These are phyloP conservation scores for Gisinianus flammeolus DNA, from an alignment of 2,888 invertebrate genomes.

Conservation along the genomic window DNA sequence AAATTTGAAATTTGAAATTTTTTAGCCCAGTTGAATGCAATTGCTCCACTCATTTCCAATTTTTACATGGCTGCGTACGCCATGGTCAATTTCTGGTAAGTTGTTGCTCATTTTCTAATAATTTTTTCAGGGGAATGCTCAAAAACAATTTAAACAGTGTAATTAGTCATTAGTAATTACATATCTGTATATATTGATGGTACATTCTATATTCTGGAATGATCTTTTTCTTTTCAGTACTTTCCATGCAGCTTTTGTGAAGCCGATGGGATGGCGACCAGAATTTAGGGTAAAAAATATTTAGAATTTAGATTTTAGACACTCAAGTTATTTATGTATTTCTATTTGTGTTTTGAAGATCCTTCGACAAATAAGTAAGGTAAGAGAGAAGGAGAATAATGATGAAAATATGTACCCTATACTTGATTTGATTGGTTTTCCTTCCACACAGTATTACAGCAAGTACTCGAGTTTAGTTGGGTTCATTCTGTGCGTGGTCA, in stretches of 20 bases:
- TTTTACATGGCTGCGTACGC: slow-evolving; percentile 64
- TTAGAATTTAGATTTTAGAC: background rate
- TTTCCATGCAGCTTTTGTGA: slow-evolving; percentile 65
- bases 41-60: slow-evolving; percentile 64
- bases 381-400: too few species aligned
- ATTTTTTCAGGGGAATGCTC: too few species aligned
- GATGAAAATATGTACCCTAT: too few species aligned
- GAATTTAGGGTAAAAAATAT: slow-evolving; percentile 59
- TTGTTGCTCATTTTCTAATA: too few species aligned
- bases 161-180: background rate
- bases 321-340: too few species aligned
- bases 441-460: slow-evolving; percentile 63
- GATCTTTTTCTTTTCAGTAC: slow-evolving; percentile 60
- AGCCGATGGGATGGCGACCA: slow-evolving; percentile 64
- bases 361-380: too few species aligned
- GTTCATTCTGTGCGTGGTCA: slow-evolving; percentile 62
- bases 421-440: slow-evolving; percentile 12
- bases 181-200: background rate
- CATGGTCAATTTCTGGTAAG: slow-evolving; percentile 59
- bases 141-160: background rate
- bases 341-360: too few species aligned
- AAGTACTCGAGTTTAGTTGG: slow-evolving; percentile 64
- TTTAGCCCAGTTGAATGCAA: slow-evolving; percentile 63
- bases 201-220: background rate
- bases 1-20: too few species aligned